These are phyloP conservation scores for Actinostola sp. DNA, from an alignment of 92 coral and sea anemone genomes.

Conservation along the genomic window DNA sequence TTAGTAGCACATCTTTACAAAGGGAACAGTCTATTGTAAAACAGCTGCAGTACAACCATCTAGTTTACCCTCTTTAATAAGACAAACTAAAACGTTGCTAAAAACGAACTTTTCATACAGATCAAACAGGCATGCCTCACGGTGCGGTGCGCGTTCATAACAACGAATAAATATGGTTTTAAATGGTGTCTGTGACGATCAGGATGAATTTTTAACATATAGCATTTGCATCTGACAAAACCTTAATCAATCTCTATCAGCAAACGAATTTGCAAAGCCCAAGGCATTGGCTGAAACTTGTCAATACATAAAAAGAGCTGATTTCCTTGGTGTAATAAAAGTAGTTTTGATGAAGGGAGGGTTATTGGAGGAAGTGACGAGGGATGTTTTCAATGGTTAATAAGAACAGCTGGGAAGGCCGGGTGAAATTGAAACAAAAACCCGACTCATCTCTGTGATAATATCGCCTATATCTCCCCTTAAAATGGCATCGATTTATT, in stretches of 20 bases:
- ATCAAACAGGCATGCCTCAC: slow-evolving; percentile 1
- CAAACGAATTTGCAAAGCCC: slow-evolving; percentile 44
- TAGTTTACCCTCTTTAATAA: slow-evolving; percentile 26
- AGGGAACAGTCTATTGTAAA: slow-evolving; percentile 46
- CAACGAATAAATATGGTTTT: slow-evolving; percentile 4
- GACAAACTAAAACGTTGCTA: slow-evolving; percentile 20
- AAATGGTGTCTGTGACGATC: neutral
- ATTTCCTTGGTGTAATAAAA: slow-evolving; percentile 48
- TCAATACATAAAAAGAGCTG: slow-evolving; percentile 44
- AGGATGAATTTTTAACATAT: slow-evolving; percentile 1
- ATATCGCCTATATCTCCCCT: slow-evolving; percentile 81
- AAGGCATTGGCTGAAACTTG: slow-evolving; percentile 51
- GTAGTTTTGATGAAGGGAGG: slow-evolving; percentile 53
- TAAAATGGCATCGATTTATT: slow-evolving; percentile 84
- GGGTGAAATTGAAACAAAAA: slow-evolving; percentile 72
- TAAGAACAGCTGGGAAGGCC: slow-evolving; percentile 78
- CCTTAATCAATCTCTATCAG: slow-evolving; percentile 39
- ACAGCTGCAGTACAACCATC: slow-evolving; percentile 45
- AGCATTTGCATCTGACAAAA: slow-evolving; percentile 50
- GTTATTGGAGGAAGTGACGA: slow-evolving; percentile 43
- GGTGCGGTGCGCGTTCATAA: neutral
- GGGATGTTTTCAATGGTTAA: slow-evolving; percentile 36
- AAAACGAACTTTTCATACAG: neutral
- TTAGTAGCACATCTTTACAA: slow-evolving; percentile 41
- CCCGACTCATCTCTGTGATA: slow-evolving; percentile 79